A percentile compares a stretch with the other conserved stretches of the same genome.
These are phyloP conservation scores for Drosophila pallidifrons DNA, from an alignment of 1,140 invertebrate genomes.

Conservation along the genomic window DNA sequence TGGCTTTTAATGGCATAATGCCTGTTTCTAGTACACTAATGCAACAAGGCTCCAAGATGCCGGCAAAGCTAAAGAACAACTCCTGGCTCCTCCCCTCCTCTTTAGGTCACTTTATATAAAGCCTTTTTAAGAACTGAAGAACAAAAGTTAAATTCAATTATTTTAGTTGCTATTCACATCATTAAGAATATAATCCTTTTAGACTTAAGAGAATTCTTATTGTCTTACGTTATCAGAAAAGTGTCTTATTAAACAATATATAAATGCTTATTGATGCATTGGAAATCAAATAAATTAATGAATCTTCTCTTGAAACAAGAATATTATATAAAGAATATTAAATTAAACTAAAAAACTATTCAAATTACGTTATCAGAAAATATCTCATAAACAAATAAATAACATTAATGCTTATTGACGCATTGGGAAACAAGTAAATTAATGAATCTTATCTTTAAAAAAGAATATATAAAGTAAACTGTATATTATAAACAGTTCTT, in stretches of 20 bases:
- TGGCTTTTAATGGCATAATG: slow-evolving; percentile 55
- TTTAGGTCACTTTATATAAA: slow-evolving; percentile 12
- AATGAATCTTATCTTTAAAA: too few species aligned
- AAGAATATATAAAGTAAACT: too few species aligned
- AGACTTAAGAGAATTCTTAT: neutral
- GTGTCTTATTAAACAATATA: too few species aligned
- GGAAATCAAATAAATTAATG: too few species aligned
- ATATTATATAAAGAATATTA: slow-evolving; percentile 4
- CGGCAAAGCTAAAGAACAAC: slow-evolving; percentile 3
- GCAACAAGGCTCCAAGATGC: slow-evolving; percentile 23
- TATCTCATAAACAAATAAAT: too few species aligned
- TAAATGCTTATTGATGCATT: too few species aligned
- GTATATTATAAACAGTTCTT: too few species aligned
- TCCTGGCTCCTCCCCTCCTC: neutral
- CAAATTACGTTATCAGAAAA: neutral
- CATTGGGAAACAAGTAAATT: too few species aligned
- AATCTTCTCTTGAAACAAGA: too few species aligned
- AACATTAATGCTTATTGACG: too few species aligned
- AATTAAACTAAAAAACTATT: slow-evolving; percentile 9
- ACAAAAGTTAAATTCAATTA: slow-evolving; percentile 7
- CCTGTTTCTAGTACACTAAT: slow-evolving; percentile 35
- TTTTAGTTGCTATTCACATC: slow-evolving; percentile 12
- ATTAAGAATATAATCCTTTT: slow-evolving; percentile 2
- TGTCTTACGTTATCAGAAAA: neutral
- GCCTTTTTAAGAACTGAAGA: neutral